These are phyloP conservation scores for Clupea harengus DNA, from an alignment of 2,113 vertebrate species.

Conservation along the genomic window DNA sequence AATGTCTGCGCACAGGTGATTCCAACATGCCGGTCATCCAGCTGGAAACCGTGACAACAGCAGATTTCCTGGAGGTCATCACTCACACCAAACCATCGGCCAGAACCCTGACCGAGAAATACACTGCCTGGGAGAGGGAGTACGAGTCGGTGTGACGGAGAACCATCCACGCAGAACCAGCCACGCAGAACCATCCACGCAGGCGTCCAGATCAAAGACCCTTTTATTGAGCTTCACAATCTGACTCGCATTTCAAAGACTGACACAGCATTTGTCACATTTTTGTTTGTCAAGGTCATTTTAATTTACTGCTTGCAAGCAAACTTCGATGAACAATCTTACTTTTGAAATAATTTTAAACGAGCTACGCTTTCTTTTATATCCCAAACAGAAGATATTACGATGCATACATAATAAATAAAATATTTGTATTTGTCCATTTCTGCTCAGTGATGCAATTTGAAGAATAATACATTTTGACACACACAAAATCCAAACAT, in stretches of 20 bases:
- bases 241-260: not conserved
- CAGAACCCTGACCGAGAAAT: constrained; percentile 81
- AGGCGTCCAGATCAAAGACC: not conserved
- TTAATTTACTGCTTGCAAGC: not conserved
- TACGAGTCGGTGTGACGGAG: constrained; percentile 83
- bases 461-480: not conserved
- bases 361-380: too few relatives aligned
- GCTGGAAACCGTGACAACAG: constrained; percentile 83
- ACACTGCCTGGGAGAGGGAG: constrained; percentile 84
- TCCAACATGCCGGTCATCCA: constrained; percentile 64
- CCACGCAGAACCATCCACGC: too few relatives aligned
- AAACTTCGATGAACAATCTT: not conserved
- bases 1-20: constrained; percentile 59
- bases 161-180: not conserved
- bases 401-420: not conserved
- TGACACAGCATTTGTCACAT: not conserved
- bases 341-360: too few relatives aligned
- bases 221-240: not conserved
- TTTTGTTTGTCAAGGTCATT: not conserved
- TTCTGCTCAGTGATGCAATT: not conserved
- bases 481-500: not conserved
- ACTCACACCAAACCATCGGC: constrained; percentile 88
- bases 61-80: constrained; percentile 85
- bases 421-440: not conserved
- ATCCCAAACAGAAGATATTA: not conserved